These are phyloP conservation scores for Gavialis gangeticus DNA, from an alignment of 2,113 vertebrate species.

Conservation along the genomic window DNA sequence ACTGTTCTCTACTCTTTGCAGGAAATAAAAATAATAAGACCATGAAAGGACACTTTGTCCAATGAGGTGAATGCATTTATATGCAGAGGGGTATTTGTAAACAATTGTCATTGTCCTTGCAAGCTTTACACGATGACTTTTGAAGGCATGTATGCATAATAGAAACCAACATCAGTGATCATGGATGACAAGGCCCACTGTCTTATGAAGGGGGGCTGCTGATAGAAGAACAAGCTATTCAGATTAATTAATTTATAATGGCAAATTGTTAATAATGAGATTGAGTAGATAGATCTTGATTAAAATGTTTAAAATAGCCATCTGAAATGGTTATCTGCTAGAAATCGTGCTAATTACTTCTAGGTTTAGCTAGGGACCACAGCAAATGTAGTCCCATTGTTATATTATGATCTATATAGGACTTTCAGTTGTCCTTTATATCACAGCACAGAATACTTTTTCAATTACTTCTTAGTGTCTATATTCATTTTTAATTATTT, in stretches of 20 bases:
- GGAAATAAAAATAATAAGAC: neutral
- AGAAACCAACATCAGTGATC: neutral
- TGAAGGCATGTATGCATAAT: neutral
- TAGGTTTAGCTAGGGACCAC: neutral
- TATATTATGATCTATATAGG: neutral
- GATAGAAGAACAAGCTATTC: neutral
- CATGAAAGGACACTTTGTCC: neutral
- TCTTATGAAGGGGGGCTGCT: neutral
- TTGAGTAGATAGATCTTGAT: neutral
- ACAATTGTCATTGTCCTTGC: neutral
- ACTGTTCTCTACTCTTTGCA: neutral
- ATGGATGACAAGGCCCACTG: neutral
- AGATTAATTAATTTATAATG: neutral
- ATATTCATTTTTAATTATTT: neutral
- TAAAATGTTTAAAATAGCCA: neutral
- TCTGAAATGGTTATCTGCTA: neutral
- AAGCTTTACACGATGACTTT: neutral
- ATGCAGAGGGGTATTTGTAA: neutral
- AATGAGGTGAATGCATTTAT: neutral
- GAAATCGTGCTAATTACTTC: neutral
- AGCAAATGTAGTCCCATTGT: neutral
- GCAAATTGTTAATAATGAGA: neutral
- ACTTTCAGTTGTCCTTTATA: neutral
- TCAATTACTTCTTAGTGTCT: neutral
- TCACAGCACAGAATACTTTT: neutral